Percentiles rank a stretch among this genome's conserved stretches.
Conservation (phyloP, 2,113 vertebrate species). For the Forbesichthys papilliferus region DNA sequence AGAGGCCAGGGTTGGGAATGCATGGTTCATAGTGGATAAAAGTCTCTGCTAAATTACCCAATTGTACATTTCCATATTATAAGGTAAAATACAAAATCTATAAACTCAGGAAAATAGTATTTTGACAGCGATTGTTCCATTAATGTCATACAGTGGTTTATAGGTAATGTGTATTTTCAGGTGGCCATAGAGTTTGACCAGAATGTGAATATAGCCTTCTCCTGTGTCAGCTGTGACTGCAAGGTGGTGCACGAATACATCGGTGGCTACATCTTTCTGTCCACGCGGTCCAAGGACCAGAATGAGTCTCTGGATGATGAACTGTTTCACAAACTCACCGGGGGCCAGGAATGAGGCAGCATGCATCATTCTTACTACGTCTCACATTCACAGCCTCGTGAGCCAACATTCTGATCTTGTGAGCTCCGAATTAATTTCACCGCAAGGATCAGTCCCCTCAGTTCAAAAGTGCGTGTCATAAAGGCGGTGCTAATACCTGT, state of each 20-base stretch:
- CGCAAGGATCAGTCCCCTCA: too few species aligned
- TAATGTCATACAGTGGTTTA: not conserved
- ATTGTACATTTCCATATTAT: not conserved
- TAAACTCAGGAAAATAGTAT: not conserved
- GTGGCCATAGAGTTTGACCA: constrained; percentile 96
- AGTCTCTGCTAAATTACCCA: not conserved
- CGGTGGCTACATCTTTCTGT: constrained; percentile 97
- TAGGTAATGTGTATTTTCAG: constrained; percentile 65
- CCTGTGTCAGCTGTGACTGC: constrained; percentile 89
- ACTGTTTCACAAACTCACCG: constrained; percentile 94
- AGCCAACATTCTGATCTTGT: too few species aligned
- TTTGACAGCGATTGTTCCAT: not conserved
- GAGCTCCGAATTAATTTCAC: too few species aligned
- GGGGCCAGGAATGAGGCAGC: constrained; percentile 86
- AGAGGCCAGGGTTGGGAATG: too few species aligned
- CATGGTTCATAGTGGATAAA: not conserved
- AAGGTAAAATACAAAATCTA: not conserved
- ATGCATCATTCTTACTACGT: not conserved
- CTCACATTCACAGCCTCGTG: not conserved
- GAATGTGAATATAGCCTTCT: constrained; percentile 88
- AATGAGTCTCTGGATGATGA: constrained; percentile 96
- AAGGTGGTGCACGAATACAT: constrained; percentile 96
- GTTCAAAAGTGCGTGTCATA: too few species aligned
- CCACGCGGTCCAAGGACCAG: constrained; percentile 95
- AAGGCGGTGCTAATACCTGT: too few species aligned